phyloP scores from a whole-genome alignment of 2,888 invertebrate genomes.

The Drosophila mulleri region DNA sequence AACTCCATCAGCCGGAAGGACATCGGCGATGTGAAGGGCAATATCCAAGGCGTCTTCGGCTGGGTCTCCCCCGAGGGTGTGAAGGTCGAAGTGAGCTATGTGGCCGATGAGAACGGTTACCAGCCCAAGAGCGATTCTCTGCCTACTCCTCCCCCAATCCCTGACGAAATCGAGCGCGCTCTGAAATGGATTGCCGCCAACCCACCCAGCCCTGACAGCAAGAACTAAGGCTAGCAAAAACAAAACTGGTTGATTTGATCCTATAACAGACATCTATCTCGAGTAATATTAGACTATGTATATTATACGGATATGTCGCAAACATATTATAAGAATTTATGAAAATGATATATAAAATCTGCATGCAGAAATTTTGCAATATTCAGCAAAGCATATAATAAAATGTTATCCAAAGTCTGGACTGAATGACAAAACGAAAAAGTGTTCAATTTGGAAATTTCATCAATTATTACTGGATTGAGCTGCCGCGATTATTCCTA shows the following conservation, averaged over 20 bases:
- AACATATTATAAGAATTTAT: background rate
- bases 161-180: slow-evolving; percentile 54
- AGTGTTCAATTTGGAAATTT: too few species aligned
- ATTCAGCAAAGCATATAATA: too few species aligned
- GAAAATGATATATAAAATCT: too few species aligned
- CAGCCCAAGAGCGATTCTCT: slow-evolving; percentile 66
- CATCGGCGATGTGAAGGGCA: slow-evolving; percentile 71
- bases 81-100: slow-evolving; percentile 68
- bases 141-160: slow-evolving; percentile 69
- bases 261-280: background rate
- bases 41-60: slow-evolving; percentile 65
- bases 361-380: too few species aligned
- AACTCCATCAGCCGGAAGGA: slow-evolving; percentile 54
- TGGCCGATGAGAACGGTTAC: slow-evolving; percentile 79
- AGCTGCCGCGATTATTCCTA: too few species aligned
- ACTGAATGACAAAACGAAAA: too few species aligned
- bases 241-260: background rate
- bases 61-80: slow-evolving; percentile 78
- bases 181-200: slow-evolving; percentile 60
- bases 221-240: background rate
- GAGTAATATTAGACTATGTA: background rate
- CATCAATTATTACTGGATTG: too few species aligned
- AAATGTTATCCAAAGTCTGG: too few species aligned
- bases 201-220: slow-evolving; percentile 11
- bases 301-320: background rate